These are phyloP conservation scores for Crossaster papposus DNA, from an alignment of 53 echinoderm and acorn worm species.

Conservation along the genomic window DNA sequence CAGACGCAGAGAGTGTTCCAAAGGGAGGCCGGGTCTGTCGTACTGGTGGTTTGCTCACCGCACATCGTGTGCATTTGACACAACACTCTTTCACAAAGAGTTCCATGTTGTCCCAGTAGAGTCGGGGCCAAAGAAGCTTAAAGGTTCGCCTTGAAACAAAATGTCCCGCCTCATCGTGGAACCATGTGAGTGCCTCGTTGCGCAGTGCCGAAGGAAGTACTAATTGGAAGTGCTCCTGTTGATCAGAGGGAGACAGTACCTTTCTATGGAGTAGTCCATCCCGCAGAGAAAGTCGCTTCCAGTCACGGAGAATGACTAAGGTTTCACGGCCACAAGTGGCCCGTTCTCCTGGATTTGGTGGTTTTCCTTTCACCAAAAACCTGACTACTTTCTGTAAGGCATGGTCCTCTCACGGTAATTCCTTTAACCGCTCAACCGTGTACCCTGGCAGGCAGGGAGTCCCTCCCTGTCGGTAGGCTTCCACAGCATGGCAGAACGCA, in stretches of 20 bases:
- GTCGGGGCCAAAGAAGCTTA: background rate
- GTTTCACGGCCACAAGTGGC: background rate
- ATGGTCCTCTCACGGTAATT: background rate
- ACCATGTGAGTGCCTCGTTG: conserved; percentile 16
- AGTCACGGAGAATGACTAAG: background rate
- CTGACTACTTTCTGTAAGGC: background rate
- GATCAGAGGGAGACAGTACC: conserved; percentile 21
- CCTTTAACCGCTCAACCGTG: background rate
- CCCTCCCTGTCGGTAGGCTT: background rate
- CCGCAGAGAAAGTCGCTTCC: background rate
- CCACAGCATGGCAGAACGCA: conserved; percentile 1
- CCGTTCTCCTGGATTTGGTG: background rate
- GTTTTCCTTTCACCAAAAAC: conserved; percentile 1
- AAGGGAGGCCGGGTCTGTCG: too few relatives aligned
- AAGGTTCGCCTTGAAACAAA: conserved; percentile 44
- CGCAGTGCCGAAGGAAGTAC: background rate
- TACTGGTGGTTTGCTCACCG: conserved; percentile 55
- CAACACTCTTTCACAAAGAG: conserved; percentile 37
- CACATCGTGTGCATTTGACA: conserved; percentile 33
- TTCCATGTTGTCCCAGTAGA: conserved; percentile 1
- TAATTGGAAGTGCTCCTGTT: conserved; percentile 11
- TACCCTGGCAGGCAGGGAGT: conserved; percentile 1
- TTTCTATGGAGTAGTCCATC: background rate
- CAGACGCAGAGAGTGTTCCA: too few relatives aligned
- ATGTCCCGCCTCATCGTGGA: conserved; percentile 53